Conservation (phyloP, 2,797 vertebrate genomes). For the Fistularia tabacaria region DNA sequence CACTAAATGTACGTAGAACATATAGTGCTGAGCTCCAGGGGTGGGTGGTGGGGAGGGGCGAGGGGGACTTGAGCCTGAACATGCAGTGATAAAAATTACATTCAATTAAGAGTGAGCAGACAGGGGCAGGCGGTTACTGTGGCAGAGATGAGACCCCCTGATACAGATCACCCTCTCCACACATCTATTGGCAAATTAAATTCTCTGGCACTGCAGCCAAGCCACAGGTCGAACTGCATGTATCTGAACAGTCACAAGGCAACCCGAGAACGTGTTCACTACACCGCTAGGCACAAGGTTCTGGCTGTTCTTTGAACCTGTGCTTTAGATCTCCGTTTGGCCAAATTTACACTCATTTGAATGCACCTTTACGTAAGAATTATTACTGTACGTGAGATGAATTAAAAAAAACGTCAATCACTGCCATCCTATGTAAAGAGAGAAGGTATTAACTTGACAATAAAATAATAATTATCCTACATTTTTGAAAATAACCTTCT, state of each 20-base stretch:
- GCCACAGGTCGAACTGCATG: slow-evolving; percentile 36
- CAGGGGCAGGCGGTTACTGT: slow-evolving; percentile 35
- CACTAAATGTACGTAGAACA: slow-evolving; percentile 5
- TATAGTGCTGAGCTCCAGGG: slow-evolving; percentile 10
- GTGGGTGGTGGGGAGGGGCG: slow-evolving; percentile 4
- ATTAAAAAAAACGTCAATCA: too few relatives aligned
- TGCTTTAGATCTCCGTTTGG: slow-evolving; percentile 21
- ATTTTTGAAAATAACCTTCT: slow-evolving; percentile 15
- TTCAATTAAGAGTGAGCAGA: slow-evolving; percentile 55
- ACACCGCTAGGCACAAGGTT: slow-evolving; percentile 52
- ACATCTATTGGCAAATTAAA: slow-evolving; percentile 15
- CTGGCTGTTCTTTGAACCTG: background rate
- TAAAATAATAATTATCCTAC: slow-evolving; percentile 11
- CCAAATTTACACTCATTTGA: too few relatives aligned
- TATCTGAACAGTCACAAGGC: slow-evolving; percentile 47
- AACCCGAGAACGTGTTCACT: slow-evolving; percentile 41
- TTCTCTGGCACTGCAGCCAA: slow-evolving; percentile 28
- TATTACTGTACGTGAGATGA: too few relatives aligned
- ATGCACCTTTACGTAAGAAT: too few relatives aligned
- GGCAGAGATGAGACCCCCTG: slow-evolving; percentile 34
- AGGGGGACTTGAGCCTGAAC: slow-evolving; percentile 4
- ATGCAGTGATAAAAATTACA: slow-evolving; percentile 51
- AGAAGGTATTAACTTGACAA: too few relatives aligned
- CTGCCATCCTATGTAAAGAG: too few relatives aligned
- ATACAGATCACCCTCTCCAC: slow-evolving; percentile 10